Evolutionary conservation across 2,113 vertebrate species (phyloP).

Genomic region (Pelecanus crispus): DNA sequence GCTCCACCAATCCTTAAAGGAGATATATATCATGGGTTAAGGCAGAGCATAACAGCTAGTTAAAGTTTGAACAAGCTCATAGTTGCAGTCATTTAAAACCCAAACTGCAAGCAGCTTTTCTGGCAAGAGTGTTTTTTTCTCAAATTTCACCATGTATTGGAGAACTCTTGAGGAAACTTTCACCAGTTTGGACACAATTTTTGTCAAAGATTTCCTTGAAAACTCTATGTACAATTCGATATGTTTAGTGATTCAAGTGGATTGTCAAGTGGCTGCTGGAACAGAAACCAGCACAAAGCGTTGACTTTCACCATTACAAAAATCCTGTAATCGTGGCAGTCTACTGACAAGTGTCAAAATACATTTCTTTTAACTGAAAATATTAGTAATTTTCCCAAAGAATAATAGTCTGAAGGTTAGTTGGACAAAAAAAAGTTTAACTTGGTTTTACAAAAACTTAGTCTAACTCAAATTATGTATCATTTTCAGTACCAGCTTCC

Average conservation of each 20-base stretch:
- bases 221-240: background rate
- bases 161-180: background rate
- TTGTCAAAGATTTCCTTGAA: background rate
- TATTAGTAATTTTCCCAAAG: background rate
- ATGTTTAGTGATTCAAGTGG: background rate
- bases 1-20: constrained; percentile 90
- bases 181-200: background rate
- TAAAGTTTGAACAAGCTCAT: background rate
- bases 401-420: background rate
- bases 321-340: background rate
- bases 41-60: background rate
- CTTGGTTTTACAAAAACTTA: background rate
- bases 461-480: background rate
- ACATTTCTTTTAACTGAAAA: background rate
- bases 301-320: background rate
- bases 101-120: background rate
- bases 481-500: background rate
- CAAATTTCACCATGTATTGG: background rate
- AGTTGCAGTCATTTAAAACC: background rate
- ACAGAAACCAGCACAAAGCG: background rate
- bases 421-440: background rate
- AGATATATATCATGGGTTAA: background rate
- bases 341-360: background rate
- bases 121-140: background rate
- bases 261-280: background rate